phyloP scores from a whole-genome alignment of 2,888 invertebrate genomes.

The Sphinx pinastri region DNA sequence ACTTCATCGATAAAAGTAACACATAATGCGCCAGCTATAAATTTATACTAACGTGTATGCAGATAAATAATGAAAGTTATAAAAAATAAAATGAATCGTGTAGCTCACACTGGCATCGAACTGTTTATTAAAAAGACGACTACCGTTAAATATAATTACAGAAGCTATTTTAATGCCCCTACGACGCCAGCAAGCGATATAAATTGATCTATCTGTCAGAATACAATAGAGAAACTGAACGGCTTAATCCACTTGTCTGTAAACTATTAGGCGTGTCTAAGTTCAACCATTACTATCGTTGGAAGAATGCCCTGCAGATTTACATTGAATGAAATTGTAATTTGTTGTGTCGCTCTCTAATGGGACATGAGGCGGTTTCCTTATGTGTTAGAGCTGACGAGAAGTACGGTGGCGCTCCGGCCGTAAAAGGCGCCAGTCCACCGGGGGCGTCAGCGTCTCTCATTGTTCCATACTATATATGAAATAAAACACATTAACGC shows the following conservation, averaged over 20 bases:
- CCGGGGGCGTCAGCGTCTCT: constrained; percentile 62
- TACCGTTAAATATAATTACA: constrained; percentile 52
- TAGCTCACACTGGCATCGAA: neutral
- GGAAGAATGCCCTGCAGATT: constrained; percentile 62
- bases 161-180: constrained; percentile 54
- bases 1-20: constrained; percentile 28
- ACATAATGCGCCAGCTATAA: constrained; percentile 34
- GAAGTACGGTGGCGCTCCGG: constrained; percentile 51
- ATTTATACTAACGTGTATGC: constrained; percentile 17
- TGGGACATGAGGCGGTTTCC: constrained; percentile 57
- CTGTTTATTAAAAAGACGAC: constrained; percentile 37
- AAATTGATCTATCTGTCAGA: constrained; percentile 60
- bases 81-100: constrained; percentile 17
- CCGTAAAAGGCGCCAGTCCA: constrained; percentile 60
- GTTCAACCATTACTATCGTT: constrained; percentile 68
- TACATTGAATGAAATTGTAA: constrained; percentile 81
- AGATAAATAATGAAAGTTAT: constrained; percentile 32
- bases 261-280: constrained; percentile 73
- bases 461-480: constrained; percentile 64
- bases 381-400: constrained; percentile 50
- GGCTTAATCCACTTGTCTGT: constrained; percentile 67
- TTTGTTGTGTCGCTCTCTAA: constrained; percentile 68
- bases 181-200: constrained; percentile 48
- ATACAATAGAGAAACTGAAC: constrained; percentile 61
- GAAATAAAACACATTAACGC: constrained; percentile 48